phyloP scores from a whole-genome alignment of 37 sponge, comb jelly and placozoan genomes.

The Axinella damicornis region DNA sequence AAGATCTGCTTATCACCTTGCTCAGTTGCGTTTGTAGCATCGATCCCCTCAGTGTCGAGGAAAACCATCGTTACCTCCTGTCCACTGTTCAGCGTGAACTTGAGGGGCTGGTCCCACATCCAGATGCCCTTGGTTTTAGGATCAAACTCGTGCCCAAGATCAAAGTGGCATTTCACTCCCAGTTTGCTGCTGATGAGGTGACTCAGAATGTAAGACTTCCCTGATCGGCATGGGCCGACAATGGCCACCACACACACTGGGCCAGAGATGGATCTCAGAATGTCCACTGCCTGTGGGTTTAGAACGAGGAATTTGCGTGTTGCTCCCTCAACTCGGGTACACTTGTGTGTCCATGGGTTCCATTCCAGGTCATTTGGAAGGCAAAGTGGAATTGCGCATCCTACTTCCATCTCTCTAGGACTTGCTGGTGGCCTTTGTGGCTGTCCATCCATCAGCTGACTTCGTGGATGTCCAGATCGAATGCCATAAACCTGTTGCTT shows the following conservation, averaged over 20 bases:
- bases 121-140: slow-evolving; percentile 18
- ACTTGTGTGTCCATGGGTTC: background rate
- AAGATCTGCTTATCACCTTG: background rate
- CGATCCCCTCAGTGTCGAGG: slow-evolving; percentile 31
- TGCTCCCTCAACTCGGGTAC: background rate
- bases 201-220: slow-evolving; percentile 29
- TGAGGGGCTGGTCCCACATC: background rate
- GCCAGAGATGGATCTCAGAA: background rate
- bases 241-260: slow-evolving; percentile 2
- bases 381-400: background rate
- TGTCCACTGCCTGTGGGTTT: background rate
- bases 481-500: too few species aligned
- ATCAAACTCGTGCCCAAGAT: slow-evolving; percentile 15
- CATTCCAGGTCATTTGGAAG: background rate
- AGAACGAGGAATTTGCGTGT: background rate
- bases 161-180: background rate
- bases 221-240: slow-evolving; percentile 15
- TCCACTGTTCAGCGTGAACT: background rate
- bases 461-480: too few species aligned
- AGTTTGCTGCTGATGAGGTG: background rate
- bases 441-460: too few species aligned
- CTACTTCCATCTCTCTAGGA: background rate
- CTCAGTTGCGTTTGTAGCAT: background rate
- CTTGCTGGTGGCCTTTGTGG: too few species aligned
- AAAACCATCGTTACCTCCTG: slow-evolving; percentile 13